Evolutionary conservation across 2,797 vertebrate genomes (phyloP), one percentile per base, ranked within the genome.

Genomic region (Salarias fasciatus): DNA sequence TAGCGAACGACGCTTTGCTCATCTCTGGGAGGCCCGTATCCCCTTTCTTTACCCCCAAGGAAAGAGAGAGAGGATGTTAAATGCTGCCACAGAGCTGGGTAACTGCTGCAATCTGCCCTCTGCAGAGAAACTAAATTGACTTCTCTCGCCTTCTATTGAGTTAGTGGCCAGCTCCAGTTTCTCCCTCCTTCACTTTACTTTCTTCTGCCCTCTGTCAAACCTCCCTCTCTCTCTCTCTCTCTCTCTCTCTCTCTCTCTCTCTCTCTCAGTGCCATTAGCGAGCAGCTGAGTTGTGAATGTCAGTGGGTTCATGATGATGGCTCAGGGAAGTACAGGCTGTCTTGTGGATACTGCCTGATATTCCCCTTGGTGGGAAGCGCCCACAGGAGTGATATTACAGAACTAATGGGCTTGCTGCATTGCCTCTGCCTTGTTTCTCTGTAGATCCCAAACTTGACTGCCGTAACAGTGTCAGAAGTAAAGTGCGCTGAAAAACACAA

Each of bases 51-150:
- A 42, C 53, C 70, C 61, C 47, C 42, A n/a, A n/a, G n/a, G 18
- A 24, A 3, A 24, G 18, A 24, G 18, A 24, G 70, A 53, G 63
- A 83, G 69, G 71, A 78, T 77, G 79, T 66, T 75, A 77, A 83
- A 61, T 7, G 62, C 79, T 56, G 77, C 72, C 80, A 72, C 61
- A 53, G 47, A 63, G 56, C 66, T 31, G 58, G 59, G 75, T 77
- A 83, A 88, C 82, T 83, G 77, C 82, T 82, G 80, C 82, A 79
- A 85, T 80, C 82, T 87, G 81, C 83, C 81, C 82, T 90, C 88
- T 90, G 86, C 88, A 87, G 62, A 80, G 75, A 77, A 74, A 75
- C 85, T 69, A 86, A 91, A 92, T 88, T 86, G 84, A 90, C 89
- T 89, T 80, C 65, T 88, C 83, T 89, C 64, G 55, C 79, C 79